These are phyloP conservation scores for Vulpes vulpes DNA, from an alignment of 2,113 vertebrate genomes.

Conservation along the genomic window DNA sequence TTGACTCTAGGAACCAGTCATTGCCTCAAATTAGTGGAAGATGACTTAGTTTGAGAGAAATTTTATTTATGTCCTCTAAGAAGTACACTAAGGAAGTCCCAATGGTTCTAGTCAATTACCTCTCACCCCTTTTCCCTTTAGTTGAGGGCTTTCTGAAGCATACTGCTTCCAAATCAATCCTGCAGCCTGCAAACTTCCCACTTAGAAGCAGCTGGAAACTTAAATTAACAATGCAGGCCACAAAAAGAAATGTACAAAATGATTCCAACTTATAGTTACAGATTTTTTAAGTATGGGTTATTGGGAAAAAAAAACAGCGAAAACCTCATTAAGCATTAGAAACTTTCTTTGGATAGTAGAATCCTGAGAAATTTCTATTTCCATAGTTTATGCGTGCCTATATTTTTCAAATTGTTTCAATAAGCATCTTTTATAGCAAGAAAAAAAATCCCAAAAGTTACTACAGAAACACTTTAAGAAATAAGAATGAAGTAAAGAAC, in stretches of 20 bases:
- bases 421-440: background rate
- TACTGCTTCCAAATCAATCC: background rate
- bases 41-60: background rate
- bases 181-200: background rate
- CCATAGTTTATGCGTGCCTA: background rate
- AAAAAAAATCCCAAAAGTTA: background rate
- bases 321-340: background rate
- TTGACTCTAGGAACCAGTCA: background rate
- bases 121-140: background rate
- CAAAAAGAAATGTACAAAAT: constrained; percentile 39
- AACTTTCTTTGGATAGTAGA: background rate
- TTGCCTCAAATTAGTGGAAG: constrained; percentile 15
- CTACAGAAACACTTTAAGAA: background rate
- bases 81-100: background rate
- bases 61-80: background rate
- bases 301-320: background rate
- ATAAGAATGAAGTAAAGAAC: background rate
- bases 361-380: constrained; percentile 29
- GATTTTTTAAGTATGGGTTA: background rate
- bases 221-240: background rate
- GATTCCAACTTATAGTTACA: background rate
- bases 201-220: background rate
- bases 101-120: background rate
- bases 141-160: background rate
- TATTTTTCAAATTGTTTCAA: constrained; percentile 52